phyloP scores from a whole-genome alignment of 2,113 vertebrate species.

The Pseudopodoces humilis region DNA sequence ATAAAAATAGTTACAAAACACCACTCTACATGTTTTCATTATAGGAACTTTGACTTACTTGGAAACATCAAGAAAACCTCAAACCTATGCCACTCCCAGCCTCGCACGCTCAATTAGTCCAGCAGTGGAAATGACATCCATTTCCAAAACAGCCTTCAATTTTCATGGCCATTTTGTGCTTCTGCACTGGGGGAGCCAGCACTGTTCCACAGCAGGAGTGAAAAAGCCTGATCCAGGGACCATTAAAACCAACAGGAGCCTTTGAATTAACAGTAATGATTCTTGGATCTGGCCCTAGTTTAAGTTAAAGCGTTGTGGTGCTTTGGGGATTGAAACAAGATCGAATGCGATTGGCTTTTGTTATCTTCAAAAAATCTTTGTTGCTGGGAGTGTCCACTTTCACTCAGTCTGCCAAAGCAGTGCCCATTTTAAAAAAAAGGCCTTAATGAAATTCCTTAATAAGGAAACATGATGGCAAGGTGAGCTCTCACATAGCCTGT shows the following conservation, averaged over 20 bases:
- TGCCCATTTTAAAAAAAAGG: constrained; percentile 11
- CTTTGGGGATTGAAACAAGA: not conserved
- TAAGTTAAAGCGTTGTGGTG: not conserved
- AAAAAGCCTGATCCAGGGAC: constrained; percentile 28
- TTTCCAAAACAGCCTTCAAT: constrained; percentile 60
- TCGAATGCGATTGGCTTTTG: not conserved
- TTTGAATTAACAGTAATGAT: constrained; percentile 45
- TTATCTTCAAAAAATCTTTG: not conserved
- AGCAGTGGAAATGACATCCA: constrained; percentile 19
- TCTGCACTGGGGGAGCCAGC: not conserved
- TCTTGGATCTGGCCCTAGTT: not conserved
- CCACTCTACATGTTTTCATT: constrained; percentile 65
- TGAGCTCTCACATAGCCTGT: not conserved
- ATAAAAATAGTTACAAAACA: constrained; percentile 81
- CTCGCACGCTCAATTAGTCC: constrained; percentile 18
- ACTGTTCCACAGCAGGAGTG: constrained; percentile 14
- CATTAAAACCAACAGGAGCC: constrained; percentile 40
- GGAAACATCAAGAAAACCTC: constrained; percentile 27
- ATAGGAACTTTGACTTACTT: constrained; percentile 60
- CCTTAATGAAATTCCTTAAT: constrained; percentile 65
- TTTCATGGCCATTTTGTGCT: constrained; percentile 20
- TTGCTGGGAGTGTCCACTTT: not conserved
- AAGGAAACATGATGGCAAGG: constrained; percentile 32
- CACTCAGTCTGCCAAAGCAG: not conserved
- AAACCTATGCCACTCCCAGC: not conserved